Evolutionary conservation across 2,113 vertebrate genomes (phyloP).

Genomic region (Brienomyrus brachyistius): DNA sequence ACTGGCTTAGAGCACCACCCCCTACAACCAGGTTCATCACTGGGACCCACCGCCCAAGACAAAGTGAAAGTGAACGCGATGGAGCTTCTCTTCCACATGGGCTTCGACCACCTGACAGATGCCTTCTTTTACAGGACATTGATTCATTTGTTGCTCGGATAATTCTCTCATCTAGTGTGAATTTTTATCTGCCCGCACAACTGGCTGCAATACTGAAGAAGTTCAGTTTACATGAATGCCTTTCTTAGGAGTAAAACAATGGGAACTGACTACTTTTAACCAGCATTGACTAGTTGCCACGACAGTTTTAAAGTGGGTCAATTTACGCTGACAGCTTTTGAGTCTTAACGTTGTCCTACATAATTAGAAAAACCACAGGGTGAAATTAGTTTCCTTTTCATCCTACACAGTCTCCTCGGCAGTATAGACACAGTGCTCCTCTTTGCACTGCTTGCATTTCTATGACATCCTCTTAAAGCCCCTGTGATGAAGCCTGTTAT

Average conservation of each 20-base stretch:
- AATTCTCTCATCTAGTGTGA: not conserved
- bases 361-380: not conserved
- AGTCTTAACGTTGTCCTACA: not conserved
- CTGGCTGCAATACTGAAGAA: not conserved
- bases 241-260: not conserved
- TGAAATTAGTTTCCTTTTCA: not conserved
- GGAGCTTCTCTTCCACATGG: not conserved
- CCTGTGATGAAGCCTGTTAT: not conserved
- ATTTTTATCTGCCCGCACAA: not conserved
- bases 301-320: not conserved
- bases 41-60: not conserved
- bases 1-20: not conserved
- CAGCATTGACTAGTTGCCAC: not conserved
- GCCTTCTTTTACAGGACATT: not conserved
- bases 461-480: not conserved
- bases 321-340: not conserved
- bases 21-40: not conserved
- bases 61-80: not conserved
- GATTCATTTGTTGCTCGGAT: not conserved
- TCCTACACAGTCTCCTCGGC: not conserved
- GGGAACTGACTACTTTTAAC: not conserved
- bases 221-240: not conserved
- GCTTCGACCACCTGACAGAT: not conserved
- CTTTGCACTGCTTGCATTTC: not conserved
- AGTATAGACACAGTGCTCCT: not conserved